Conservation (phyloP, 2,888 invertebrate species). For the Drosophila macrospina region DNA sequence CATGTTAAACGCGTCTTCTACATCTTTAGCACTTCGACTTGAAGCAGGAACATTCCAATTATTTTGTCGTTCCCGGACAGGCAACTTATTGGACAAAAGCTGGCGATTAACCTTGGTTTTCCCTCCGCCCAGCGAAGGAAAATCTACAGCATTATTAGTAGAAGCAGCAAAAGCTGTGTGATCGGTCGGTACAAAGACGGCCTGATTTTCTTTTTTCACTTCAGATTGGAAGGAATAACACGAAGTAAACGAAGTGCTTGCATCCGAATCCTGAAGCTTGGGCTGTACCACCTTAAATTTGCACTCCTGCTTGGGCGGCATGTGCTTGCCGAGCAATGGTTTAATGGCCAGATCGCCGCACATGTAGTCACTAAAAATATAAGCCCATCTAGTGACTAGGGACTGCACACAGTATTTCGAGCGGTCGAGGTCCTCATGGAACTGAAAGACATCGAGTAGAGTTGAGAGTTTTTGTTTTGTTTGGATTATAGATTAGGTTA, state of each 20-base stretch:
- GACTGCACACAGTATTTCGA: slow-evolving; percentile 85
- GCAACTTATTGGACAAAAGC: no score
- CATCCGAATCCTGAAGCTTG: not conserved
- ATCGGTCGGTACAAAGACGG: slow-evolving; percentile 35
- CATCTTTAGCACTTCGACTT: not conserved
- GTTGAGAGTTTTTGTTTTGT: slow-evolving; percentile 4
- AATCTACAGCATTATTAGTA: slow-evolving; percentile 11
- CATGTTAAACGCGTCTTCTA: slow-evolving; percentile 34
- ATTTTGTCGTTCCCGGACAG: not conserved
- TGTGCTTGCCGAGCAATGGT: slow-evolving; percentile 85
- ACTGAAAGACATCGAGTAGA: slow-evolving; percentile 75
- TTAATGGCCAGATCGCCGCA: slow-evolving; percentile 84
- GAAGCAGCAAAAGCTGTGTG: slow-evolving; percentile 23
- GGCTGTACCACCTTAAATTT: slow-evolving; percentile 29
- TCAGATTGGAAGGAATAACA: not conserved
- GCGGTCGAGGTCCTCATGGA: slow-evolving; percentile 83
- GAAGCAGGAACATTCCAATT: slow-evolving; percentile 30
- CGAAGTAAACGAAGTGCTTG: not conserved
- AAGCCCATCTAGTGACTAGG: slow-evolving; percentile 85
- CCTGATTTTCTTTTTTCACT: slow-evolving; percentile 18
- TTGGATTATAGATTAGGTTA: not conserved
- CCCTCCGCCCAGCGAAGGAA: slow-evolving; percentile 43
- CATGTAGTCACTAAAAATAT: slow-evolving; percentile 85
- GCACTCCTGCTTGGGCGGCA: slow-evolving; percentile 73
- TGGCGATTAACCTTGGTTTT: not conserved